A percentile compares a stretch with the other conserved stretches of the same genome.
These are phyloP conservation scores for Orussus abietinus DNA, from an alignment of 1,140 invertebrate genomes.

Conservation along the genomic window DNA sequence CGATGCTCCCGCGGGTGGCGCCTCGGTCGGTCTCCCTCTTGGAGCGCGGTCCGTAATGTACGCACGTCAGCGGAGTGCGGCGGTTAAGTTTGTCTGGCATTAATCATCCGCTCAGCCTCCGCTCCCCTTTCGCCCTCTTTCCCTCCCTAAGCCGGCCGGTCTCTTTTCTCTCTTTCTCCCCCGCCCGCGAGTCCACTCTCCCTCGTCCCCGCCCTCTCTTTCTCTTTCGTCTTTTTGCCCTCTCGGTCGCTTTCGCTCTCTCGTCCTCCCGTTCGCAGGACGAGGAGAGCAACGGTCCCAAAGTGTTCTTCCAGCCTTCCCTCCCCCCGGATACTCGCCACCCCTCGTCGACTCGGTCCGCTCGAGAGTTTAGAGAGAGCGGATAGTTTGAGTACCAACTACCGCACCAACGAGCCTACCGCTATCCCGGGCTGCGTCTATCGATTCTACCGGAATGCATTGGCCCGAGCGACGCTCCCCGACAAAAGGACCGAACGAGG, in stretches of 20 bases:
- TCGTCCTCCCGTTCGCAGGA: conserved; percentile 1
- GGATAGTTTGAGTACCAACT: not conserved
- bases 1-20: too few species aligned
- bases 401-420: not conserved
- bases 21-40: too few species aligned
- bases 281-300: not conserved
- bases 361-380: not conserved
- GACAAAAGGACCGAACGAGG: too few species aligned
- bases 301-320: too few species aligned
- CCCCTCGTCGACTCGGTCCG: too few species aligned
- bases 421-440: too few species aligned
- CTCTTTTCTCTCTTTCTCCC: not conserved
- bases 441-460: too few species aligned
- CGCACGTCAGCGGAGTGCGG: conserved; percentile 10
- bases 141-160: not conserved
- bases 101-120: conserved; percentile 21
- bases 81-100: conserved; percentile 22
- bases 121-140: not conserved
- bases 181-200: not conserved
- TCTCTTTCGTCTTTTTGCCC: not conserved
- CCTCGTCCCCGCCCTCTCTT: conserved; percentile 4
- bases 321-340: too few species aligned
- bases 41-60: too few species aligned
- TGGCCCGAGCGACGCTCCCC: too few species aligned
- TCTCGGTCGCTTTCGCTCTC: not conserved